A percentile compares a stretch with the other conserved stretches of the same genome.
phyloP scores from a whole-genome alignment of 2,888 invertebrate genomes.

The Hemaris fuciformis region DNA sequence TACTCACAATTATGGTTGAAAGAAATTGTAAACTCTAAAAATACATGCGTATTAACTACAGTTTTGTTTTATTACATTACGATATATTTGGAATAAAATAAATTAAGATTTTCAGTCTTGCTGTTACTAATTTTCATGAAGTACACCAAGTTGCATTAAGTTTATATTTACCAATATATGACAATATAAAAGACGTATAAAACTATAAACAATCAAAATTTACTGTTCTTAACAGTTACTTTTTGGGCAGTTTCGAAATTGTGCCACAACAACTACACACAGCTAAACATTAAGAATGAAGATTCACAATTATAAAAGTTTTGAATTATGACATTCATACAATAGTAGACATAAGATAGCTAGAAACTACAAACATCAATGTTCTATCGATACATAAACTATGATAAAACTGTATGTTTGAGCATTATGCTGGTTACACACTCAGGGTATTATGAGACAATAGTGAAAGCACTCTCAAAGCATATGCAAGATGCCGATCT shows the following conservation, averaged over 20 bases:
- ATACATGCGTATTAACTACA: slow-evolving; percentile 43
- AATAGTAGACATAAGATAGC: not conserved
- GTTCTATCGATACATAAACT: not conserved
- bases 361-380: not conserved
- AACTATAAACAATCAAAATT: not conserved
- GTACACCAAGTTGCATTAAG: not conserved
- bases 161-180: not conserved
- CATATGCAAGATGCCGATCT: too few species aligned
- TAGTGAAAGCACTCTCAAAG: too few species aligned
- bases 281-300: not conserved
- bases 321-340: not conserved
- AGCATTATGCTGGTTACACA: not conserved
- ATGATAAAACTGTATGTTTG: not conserved
- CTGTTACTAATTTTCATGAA: not conserved
- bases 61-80: slow-evolving; percentile 19
- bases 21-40: slow-evolving; percentile 47
- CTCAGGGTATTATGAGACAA: not conserved
- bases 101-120: slow-evolving; percentile 4
- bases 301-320: not conserved
- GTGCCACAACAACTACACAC: not conserved
- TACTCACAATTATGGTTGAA: slow-evolving; percentile 35
- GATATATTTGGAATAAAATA: not conserved
- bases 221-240: not conserved
- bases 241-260: not conserved
- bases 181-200: not conserved